These are phyloP conservation scores for Dryomyza anilis DNA, from an alignment of 2,888 invertebrate species.

Conservation along the genomic window DNA sequence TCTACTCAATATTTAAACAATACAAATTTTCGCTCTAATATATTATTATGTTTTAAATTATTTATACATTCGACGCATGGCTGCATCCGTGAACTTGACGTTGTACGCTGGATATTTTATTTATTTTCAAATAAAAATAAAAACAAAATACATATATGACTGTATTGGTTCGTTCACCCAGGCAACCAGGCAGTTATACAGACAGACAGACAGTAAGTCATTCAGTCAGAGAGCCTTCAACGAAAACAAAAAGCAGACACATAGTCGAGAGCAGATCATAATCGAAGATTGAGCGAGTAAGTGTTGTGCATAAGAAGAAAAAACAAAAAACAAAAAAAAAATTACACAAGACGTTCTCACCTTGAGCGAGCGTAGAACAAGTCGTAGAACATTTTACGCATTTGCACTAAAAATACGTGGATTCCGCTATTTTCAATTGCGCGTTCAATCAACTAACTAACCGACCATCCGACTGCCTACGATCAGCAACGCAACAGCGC, in stretches of 20 bases:
- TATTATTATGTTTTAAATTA: no score
- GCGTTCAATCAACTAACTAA: constrained; percentile 13
- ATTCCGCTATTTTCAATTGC: neutral
- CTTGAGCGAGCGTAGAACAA: constrained; percentile 2
- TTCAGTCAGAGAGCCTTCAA: constrained; percentile 13
- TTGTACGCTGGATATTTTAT: constrained; percentile 50
- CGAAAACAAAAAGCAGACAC: constrained; percentile 12
- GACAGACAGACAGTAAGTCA: constrained; percentile 17
- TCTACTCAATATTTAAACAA: no score
- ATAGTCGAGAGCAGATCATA: constrained; percentile 2
- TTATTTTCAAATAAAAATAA: constrained; percentile 34
- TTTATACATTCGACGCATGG: no score
- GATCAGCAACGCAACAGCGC: neutral
- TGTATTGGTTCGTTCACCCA: constrained; percentile 32
- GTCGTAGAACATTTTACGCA: constrained; percentile 13
- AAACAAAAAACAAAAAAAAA: neutral
- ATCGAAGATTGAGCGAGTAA: neutral
- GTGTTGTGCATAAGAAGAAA: neutral
- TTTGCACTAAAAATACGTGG: constrained; percentile 11
- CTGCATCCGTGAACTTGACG: constrained; percentile 51
- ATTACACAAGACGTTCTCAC: neutral
- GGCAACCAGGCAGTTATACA: no score
- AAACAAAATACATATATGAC: constrained; percentile 12
- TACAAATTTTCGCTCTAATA: no score
- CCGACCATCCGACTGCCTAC: neutral